Conservation (phyloP, 2,113 vertebrate species). For the Arvicanthis niloticus region DNA sequence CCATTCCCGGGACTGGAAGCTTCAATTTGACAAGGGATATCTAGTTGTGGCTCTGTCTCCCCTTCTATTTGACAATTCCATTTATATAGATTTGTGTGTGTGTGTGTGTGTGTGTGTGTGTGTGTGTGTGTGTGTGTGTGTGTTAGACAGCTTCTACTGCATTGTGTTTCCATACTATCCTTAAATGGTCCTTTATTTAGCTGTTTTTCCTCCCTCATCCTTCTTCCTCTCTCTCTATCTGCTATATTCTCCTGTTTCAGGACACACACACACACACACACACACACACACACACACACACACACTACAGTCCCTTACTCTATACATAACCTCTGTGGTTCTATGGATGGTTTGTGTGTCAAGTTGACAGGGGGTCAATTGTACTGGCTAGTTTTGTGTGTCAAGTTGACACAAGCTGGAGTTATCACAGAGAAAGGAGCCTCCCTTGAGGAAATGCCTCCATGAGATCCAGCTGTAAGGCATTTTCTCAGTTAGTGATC, state of each 20-base stretch:
- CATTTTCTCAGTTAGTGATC: too few relatives aligned
- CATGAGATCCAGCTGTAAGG: too few relatives aligned
- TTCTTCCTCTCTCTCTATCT: too few relatives aligned
- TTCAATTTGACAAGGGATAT: background rate
- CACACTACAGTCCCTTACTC: background rate
- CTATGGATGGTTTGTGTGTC: background rate
- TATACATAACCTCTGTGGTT: background rate
- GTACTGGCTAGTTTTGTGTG: too few relatives aligned
- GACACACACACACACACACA: too few relatives aligned
- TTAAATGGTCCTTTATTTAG: background rate
- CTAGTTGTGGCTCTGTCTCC: background rate
- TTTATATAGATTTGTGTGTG: background rate
- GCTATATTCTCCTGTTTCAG: background rate
- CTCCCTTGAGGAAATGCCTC: too few relatives aligned
- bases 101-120: too few relatives aligned
- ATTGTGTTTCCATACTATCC: background rate
- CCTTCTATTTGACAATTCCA: background rate
- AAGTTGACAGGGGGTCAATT: too few relatives aligned
- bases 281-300: too few relatives aligned
- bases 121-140: background rate
- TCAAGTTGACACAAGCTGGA: too few relatives aligned
- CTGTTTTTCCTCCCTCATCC: background rate
- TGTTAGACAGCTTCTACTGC: background rate
- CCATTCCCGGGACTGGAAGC: background rate
- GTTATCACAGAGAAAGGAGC: too few relatives aligned